Evolutionary conservation across 2,888 invertebrate genomes (phyloP), one percentile per base, ranked within the genome.

Genomic region (Apamea monoglypha): DNA sequence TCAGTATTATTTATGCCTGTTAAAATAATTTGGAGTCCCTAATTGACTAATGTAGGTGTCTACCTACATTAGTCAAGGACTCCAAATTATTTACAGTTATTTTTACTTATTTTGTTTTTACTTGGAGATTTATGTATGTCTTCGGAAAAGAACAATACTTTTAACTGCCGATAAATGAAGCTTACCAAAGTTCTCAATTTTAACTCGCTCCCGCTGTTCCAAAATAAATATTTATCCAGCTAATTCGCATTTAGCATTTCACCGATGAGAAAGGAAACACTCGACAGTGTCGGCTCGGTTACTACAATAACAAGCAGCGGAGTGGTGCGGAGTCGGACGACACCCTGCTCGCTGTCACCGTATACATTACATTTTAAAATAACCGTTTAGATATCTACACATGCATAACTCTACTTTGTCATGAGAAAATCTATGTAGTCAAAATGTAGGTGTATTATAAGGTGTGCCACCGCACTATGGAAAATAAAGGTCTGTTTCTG

Each of bases 211-310:
- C 88, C 92, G 89, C 89, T 91, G 94, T 92, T 95, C 96, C 94
- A 96, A 96, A 93, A 92, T 90, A 95, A 96, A 97, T 96, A 95
- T 97, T 97, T 94, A 91, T 93, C 91, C 94, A 96, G 94, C 96
- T 97, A 96, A 97, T 96, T 96, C 94, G 95, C 95, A 95, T 96
- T 95, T 92, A 94, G 92, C 94, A 91, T 95, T 95, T 95, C 94
- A 93, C 90, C 88, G 88, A 87, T 87, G 92, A 92, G 96, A 95
- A 96, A 95, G 92, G 95, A 94, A 95, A 95, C 96, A 96, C 94
- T 94, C 95, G 93, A 96, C 95, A 94, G 94, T 92, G 91, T 90
- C 93, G 92, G 90, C 91, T 96, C 95, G 88, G 91, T 97, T 96
- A 96, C 96, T 93, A 96, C 90, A 95, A 96, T 90, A 97, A 97